These are phyloP conservation scores for Tetrapedia diversipes DNA, from an alignment of 2,888 invertebrate species.

Conservation along the genomic window DNA sequence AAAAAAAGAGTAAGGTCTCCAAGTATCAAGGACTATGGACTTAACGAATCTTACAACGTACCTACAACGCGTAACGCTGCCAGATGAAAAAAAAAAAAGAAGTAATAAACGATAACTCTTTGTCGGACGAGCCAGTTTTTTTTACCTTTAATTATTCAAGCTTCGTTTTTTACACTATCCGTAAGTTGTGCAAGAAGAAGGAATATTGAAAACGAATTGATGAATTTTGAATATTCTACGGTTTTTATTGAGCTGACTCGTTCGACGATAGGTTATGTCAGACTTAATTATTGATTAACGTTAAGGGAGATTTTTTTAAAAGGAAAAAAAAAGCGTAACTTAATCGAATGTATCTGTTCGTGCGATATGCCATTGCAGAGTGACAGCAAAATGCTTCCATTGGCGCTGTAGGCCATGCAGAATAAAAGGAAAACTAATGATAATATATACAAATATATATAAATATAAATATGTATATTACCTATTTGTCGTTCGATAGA, in stretches of 20 bases:
- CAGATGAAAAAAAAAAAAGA: constrained; percentile 62
- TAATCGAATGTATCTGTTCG: constrained; percentile 58
- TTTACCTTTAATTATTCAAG: not conserved
- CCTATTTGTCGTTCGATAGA: constrained; percentile 73
- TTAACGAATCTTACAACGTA: constrained; percentile 70
- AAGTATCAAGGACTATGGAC: constrained; percentile 64
- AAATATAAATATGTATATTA: constrained; percentile 68
- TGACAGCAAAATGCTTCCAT: constrained; percentile 77
- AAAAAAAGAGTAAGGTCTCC: constrained; percentile 52
- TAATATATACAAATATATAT: constrained; percentile 68
- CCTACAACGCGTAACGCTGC: constrained; percentile 74
- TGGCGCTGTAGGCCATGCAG: constrained; percentile 74
- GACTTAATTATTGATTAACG: constrained; percentile 47
- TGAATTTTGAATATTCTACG: not conserved
- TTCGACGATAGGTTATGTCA: constrained; percentile 50
- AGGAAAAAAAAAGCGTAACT: constrained; percentile 35
- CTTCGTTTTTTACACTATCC: constrained; percentile 22
- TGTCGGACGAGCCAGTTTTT: constrained; percentile 53
- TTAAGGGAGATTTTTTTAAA: constrained; percentile 56
- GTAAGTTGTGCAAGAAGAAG: not conserved
- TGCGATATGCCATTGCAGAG: constrained; percentile 67
- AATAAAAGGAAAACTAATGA: constrained; percentile 68
- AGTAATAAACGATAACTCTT: constrained; percentile 16
- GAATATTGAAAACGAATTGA: constrained; percentile 7
- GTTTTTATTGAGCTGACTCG: constrained; percentile 39